These are phyloP conservation scores for Bruchidius siliquastri DNA, from an alignment of 2,888 invertebrate genomes.

Conservation along the genomic window DNA sequence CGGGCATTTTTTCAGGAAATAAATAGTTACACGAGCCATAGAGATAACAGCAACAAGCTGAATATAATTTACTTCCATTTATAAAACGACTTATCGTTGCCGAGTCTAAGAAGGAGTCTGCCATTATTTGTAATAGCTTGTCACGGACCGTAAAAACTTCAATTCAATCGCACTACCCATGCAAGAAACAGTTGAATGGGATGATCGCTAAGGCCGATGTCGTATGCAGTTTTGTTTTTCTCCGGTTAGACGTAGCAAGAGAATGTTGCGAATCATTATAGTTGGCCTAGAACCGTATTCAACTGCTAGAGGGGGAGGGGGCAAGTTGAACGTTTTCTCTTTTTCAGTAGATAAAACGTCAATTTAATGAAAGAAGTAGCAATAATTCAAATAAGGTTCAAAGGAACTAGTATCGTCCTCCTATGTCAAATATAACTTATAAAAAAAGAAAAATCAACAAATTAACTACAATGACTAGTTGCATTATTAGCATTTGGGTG, in stretches of 20 bases:
- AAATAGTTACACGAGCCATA: not conserved
- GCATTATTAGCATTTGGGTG: no score
- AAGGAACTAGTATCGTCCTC: no score
- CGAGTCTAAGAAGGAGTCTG: not conserved
- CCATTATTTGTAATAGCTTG: constrained; percentile 2
- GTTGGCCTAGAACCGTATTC: not conserved
- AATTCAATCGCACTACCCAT: not conserved
- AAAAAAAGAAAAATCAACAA: no score
- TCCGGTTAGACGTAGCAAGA: not conserved
- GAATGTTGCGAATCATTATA: not conserved
- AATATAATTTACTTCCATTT: constrained; percentile 2
- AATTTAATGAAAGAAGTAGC: no score
- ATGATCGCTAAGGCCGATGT: not conserved
- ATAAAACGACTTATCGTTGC: not conserved
- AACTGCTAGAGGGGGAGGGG: no score
- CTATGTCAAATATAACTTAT: no score
- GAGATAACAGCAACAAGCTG: constrained; percentile 1
- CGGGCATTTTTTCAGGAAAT: not conserved
- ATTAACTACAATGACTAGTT: no score
- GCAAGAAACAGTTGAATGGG: constrained; percentile 1
- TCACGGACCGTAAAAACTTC: not conserved
- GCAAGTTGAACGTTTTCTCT: no score
- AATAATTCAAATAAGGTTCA: no score
- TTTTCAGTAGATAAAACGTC: no score
- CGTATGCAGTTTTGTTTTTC: not conserved